Base-by-base conservation (phyloP, 2,888 invertebrate genomes). In the Atrina japonica region DNA sequence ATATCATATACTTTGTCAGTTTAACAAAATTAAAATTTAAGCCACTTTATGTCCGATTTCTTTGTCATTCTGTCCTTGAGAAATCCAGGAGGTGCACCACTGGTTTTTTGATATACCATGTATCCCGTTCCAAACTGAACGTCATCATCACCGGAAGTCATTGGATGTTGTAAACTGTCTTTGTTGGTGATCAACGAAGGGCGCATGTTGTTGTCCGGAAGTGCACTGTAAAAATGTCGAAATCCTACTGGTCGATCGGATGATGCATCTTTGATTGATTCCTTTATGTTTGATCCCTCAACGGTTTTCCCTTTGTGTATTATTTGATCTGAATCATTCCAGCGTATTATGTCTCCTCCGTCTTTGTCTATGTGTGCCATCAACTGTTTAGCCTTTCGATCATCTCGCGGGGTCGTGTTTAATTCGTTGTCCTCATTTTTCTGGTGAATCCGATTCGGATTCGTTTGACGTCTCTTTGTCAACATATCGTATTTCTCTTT, bases 21-120 rank as follows among this genome's bases (percentile, higher is more conserved):
- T 3, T 47, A 47, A 23, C 6, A 27, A 35, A n/a, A 56, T 58
- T 41, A 43, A 43, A 21, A 41, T 41, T 58, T 58, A 23, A 58
- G 21, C 40, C 43, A 41, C 43, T 58, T 35, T 9, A 58, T 23
- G n/a, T 41, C n/a, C 40, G 58, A 41, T 25, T 21, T 40, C 25
- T 25, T 40, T 58, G 29, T 58, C 11, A 41, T 58, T 58, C 21
- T 41, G 7, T 25, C 3, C 41, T 58, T 18, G 5, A 16, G 23
- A 60, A 29, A 47, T 2, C 60, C 47, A 25, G 60, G 60, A 6
- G 35, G 47, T 16, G 60, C 2, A 11, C 47, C 29, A 14, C 35
- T 47, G n/a, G 47, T 60, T 16, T n/a, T n/a, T n/a, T n/a, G n/a
- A n/a, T n/a, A n/a, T n/a, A n/a, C n/a, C n/a, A n/a, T n/a, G n/a